A percentile compares a stretch with the other conserved stretches of the same genome.
These are phyloP conservation scores for Sander lucioperca DNA, from an alignment of 2,113 vertebrate species.

Conservation along the genomic window DNA sequence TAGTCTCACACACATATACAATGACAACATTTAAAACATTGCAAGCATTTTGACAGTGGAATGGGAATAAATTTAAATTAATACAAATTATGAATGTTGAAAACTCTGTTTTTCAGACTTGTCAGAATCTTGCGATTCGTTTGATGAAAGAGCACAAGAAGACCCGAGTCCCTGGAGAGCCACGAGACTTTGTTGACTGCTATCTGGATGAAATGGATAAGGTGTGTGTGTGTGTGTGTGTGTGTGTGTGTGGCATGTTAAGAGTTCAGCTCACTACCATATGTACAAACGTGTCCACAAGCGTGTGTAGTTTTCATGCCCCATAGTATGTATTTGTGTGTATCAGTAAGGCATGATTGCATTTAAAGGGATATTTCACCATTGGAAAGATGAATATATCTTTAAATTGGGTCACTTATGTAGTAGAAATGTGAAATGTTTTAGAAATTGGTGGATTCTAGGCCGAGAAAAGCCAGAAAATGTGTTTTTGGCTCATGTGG, in stretches of 20 bases:
- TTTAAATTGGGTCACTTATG: too few species aligned
- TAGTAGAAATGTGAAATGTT: too few species aligned
- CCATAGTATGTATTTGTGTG: neutral
- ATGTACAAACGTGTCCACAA: too few species aligned
- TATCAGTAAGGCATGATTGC: neutral
- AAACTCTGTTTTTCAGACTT: constrained; percentile 35
- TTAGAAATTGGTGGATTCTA: too few species aligned
- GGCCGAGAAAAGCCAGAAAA: too few species aligned
- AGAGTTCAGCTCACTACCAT: neutral
- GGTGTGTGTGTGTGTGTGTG: constrained; percentile 30
- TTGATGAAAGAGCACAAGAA: constrained; percentile 60
- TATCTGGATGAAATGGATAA: constrained; percentile 73
- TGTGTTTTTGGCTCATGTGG: too few species aligned
- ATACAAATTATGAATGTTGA: neutral
- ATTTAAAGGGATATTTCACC: too few species aligned
- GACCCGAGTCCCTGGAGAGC: constrained; percentile 61
- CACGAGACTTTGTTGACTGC: constrained; percentile 72
- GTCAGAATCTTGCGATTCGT: neutral
- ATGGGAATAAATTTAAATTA: neutral
- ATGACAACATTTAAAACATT: neutral
- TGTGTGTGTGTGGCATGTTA: too few species aligned
- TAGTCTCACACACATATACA: neutral
- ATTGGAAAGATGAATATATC: too few species aligned
- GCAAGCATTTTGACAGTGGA: neutral
- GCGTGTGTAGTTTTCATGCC: neutral